Evolutionary conservation across 2,888 invertebrate species (phyloP), one percentile per base, ranked within the genome.

Genomic region (Thecocarcelia acutangulata): DNA sequence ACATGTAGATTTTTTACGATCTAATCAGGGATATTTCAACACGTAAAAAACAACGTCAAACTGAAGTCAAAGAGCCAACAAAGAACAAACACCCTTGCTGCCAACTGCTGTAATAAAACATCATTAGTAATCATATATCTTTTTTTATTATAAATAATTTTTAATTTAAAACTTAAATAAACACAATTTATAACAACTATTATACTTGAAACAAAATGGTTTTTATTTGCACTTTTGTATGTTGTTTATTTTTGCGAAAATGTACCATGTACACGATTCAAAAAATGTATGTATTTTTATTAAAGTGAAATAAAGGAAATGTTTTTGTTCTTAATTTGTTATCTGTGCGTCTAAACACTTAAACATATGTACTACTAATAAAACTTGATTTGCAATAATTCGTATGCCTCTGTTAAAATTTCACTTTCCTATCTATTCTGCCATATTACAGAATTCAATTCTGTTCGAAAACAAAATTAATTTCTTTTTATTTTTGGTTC

Each of bases 21-120:
- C 89, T 91, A 86, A 90, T 91, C 90, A 90, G 90, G 88, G 91
- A 91, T 88, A 91, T 91, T 85, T 90, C 90, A 87, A 88, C 90
- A 86, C 91, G 90, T 85, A 91, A 91, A 86, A 91, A 90, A 87
- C 89, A 89, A 86, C 90, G 90, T 87, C 89, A 90, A 87, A 90
- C 90, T 85, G 91, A 90, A 86, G 88, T 89, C 82, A 88, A 88
- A 89, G 90, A 90, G 88, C 90, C 90, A 87, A 87, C 87, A 86
- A 90, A 91, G 89, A 87, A 89, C 86, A 89, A 89, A 87, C 87
- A 90, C 88, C 90, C 87, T 87, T 91, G 91, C 90, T 91, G 91
- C 91, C 91, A 90, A 91, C 88, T 91, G 90, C 88, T 91, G 87
- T 91, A 90, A 89, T 84, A 83, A 68, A 73, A 79, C 61, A 77